Evolutionary conservation across 2,888 invertebrate genomes (phyloP).

Genomic region (Sepioteuthis lessoniana): DNA sequence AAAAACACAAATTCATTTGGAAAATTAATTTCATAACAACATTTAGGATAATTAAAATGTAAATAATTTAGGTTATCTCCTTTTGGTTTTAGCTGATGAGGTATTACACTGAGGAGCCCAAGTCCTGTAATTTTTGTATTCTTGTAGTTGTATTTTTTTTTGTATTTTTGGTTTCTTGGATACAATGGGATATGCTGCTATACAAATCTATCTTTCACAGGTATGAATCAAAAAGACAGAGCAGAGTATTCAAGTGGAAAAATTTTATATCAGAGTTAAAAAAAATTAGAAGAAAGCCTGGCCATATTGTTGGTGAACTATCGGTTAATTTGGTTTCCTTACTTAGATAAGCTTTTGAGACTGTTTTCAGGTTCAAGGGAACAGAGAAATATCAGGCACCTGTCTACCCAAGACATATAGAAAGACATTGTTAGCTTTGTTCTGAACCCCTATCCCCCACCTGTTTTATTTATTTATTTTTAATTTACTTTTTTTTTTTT

Average conservation of each 20-base stretch:
- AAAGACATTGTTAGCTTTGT: not conserved
- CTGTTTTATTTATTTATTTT: not conserved
- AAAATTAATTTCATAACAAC: too few species aligned
- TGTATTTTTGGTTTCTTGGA: too few species aligned
- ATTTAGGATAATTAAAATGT: too few species aligned
- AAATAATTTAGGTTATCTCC: too few species aligned
- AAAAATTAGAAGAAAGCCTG: not conserved
- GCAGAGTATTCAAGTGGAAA: not conserved
- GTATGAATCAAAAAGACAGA: not conserved
- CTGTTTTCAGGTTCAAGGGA: not conserved
- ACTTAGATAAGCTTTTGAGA: not conserved
- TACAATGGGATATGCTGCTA: not conserved
- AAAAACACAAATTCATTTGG: too few species aligned
- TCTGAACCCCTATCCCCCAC: not conserved
- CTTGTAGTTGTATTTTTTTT: too few species aligned
- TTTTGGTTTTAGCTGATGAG: too few species aligned
- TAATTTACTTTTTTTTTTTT: not conserved
- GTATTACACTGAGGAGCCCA: too few species aligned
- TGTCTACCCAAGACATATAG: not conserved
- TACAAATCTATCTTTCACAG: not conserved
- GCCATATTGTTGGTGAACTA: not conserved
- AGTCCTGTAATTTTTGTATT: too few species aligned
- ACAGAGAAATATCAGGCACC: not conserved
- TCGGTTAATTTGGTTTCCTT: not conserved
- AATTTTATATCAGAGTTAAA: not conserved